A percentile compares a stretch with the other conserved stretches of the same genome.
Evolutionary conservation across 2,113 vertebrate genomes (phyloP).

Genomic region (Orthonyx spaldingii): DNA sequence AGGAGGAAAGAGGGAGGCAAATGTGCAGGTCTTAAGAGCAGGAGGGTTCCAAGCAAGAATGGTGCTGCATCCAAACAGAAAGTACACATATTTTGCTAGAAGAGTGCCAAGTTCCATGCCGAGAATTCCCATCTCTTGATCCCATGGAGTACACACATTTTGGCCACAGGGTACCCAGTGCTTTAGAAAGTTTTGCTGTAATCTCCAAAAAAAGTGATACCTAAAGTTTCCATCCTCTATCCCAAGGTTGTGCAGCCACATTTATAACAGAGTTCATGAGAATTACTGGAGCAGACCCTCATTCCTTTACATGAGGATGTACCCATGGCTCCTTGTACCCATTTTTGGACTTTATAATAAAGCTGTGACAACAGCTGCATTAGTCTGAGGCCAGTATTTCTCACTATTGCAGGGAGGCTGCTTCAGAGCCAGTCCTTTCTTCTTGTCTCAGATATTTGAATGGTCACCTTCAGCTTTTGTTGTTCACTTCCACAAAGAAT

Average conservation of each 20-base stretch:
- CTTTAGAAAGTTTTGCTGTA: background rate
- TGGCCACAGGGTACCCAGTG: too few relatives aligned
- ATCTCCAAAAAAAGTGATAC: background rate
- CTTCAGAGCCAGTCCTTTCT: background rate
- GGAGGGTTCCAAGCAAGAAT: background rate
- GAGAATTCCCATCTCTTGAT: background rate
- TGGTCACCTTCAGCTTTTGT: background rate
- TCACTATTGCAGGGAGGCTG: background rate
- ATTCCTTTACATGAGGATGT: background rate
- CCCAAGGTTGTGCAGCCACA: background rate
- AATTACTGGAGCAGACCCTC: background rate
- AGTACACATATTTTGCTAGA: background rate
- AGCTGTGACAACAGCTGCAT: background rate
- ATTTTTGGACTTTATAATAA: background rate
- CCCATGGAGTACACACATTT: background rate
- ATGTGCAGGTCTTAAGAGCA: background rate
- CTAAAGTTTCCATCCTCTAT: background rate
- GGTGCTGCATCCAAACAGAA: background rate
- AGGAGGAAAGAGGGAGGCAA: background rate
- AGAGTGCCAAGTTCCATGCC: background rate
- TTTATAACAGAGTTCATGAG: background rate
- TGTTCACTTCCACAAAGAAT: background rate
- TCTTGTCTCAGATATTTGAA: background rate
- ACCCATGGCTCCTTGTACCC: background rate
- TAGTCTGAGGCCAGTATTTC: background rate